Conservation (phyloP, 2,113 vertebrate genomes). For the Scopus umbretta region DNA sequence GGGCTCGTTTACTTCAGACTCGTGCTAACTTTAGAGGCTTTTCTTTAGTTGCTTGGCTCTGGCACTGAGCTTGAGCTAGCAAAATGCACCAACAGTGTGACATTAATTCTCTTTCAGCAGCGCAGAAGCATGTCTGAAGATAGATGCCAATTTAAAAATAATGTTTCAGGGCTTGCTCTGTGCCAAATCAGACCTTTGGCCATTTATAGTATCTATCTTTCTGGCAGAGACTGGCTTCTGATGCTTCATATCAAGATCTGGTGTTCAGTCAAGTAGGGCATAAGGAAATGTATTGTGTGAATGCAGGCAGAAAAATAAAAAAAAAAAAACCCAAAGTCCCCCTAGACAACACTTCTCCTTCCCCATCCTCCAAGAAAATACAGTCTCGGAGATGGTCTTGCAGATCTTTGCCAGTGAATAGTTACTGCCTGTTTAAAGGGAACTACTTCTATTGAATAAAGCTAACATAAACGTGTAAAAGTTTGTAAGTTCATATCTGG, state of each 20-base stretch:
- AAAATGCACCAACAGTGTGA: neutral
- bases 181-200: constrained; percentile 54
- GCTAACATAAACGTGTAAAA: neutral
- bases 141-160: constrained; percentile 39
- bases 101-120: constrained; percentile 30
- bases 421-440: neutral
- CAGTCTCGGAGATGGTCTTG: neutral
- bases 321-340: neutral
- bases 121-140: neutral
- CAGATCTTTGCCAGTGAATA: neutral
- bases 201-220: constrained; percentile 35
- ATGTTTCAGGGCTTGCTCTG: neutral
- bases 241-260: constrained; percentile 6
- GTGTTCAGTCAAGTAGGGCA: constrained; percentile 9
- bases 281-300: neutral
- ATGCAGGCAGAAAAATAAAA: neutral
- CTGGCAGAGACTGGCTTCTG: constrained; percentile 2
- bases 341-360: neutral
- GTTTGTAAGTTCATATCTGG: neutral
- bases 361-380: neutral
- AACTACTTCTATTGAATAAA: neutral
- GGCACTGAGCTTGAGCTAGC: neutral
- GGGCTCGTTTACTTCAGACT: neutral
- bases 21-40: neutral
- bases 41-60: neutral